Evolutionary conservation across 2,113 vertebrate genomes (phyloP).

Genomic region (Petrocephalus microphthalmus): DNA sequence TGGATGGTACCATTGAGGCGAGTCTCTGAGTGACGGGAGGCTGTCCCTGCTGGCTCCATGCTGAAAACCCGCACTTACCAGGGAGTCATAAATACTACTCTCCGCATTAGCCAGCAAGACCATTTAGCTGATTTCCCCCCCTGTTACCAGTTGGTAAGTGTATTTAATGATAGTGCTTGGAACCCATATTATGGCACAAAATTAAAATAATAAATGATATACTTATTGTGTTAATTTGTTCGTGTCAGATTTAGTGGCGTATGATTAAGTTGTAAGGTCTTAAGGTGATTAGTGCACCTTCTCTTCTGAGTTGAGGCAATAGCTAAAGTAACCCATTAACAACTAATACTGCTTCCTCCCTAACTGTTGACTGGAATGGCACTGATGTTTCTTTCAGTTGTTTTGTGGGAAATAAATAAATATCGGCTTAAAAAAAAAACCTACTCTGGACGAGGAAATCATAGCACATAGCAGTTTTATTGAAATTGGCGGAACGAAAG

Average conservation of each 20-base stretch:
- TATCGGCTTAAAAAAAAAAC: not conserved
- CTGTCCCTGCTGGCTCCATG: not conserved
- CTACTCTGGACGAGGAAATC: not conserved
- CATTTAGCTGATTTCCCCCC: not conserved
- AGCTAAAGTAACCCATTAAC: not conserved
- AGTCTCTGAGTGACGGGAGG: not conserved
- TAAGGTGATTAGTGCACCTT: not conserved
- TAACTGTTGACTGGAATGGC: not conserved
- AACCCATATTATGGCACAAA: not conserved
- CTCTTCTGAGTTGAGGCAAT: not conserved
- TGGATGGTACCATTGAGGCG: not conserved
- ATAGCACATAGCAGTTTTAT: not conserved
- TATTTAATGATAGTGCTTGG: not conserved
- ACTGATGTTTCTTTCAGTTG: not conserved
- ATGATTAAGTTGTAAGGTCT: not conserved
- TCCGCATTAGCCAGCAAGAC: not conserved
- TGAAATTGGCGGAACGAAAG: not conserved
- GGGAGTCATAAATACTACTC: not conserved
- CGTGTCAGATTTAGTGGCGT: not conserved
- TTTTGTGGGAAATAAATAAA: not conserved
- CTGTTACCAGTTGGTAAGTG: not conserved
- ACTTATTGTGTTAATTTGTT: constrained; percentile 2
- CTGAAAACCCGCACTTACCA: not conserved
- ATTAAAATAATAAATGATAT: not conserved
- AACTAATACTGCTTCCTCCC: not conserved